Evolutionary conservation across 1,140 invertebrate species (phyloP).

Genomic region (Conus ventricosus): DNA sequence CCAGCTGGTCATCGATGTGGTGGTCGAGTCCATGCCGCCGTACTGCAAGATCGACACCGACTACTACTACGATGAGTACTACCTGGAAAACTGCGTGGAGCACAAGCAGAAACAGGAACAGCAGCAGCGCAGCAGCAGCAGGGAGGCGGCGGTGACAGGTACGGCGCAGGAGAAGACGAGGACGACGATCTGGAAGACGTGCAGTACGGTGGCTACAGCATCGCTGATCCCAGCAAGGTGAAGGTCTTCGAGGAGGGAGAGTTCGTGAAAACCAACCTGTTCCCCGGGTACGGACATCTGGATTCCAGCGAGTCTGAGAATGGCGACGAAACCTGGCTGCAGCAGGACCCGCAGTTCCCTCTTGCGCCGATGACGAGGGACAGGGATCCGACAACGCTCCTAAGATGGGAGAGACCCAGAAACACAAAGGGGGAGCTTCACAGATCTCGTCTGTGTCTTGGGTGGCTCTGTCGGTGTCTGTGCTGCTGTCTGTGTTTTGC

Average conservation of each 20-base stretch:
- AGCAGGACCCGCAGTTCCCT: neutral
- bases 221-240: neutral
- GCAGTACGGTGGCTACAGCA: neutral
- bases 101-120: too few relatives aligned
- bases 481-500: too few relatives aligned
- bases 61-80: conserved; percentile 5
- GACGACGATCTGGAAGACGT: neutral
- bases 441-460: too few relatives aligned
- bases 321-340: neutral
- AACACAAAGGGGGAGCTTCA: too few relatives aligned
- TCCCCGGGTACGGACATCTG: neutral
- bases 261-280: neutral
- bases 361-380: too few relatives aligned
- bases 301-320: neutral
- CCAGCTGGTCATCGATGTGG: conserved; percentile 1
- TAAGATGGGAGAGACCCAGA: too few relatives aligned
- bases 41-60: conserved; percentile 9
- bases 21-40: neutral
- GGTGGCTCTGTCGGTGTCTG: too few relatives aligned
- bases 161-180: neutral
- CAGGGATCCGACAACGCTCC: too few relatives aligned
- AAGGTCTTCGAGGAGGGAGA: neutral
- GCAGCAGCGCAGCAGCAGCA: too few relatives aligned
- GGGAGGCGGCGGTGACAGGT: neutral
- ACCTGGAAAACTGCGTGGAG: neutral